Evolutionary conservation across 2,797 vertebrate genomes (phyloP).

Genomic region (Spea hammondii): DNA sequence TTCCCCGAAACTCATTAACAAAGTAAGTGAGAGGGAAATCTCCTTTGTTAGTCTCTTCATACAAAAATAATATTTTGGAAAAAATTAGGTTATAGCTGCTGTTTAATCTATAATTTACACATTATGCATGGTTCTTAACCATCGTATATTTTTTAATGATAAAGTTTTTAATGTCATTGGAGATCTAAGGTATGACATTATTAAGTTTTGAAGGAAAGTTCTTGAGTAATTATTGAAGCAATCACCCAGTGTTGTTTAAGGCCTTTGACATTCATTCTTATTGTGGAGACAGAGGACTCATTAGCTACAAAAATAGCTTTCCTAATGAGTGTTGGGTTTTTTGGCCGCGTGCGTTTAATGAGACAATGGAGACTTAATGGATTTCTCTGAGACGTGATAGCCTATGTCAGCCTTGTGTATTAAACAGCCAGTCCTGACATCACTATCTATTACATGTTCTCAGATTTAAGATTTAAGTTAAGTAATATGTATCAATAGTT

Average conservation of each 20-base stretch:
- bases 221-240: constrained; percentile 42
- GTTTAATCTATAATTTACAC: too few species aligned
- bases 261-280: constrained; percentile 49
- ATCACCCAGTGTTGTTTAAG: constrained; percentile 43
- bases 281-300: constrained; percentile 41
- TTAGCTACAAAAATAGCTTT: constrained; percentile 50
- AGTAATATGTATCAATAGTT: background rate
- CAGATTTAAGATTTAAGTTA: background rate
- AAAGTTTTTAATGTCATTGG: constrained; percentile 11
- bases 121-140: too few species aligned
- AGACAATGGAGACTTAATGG: constrained; percentile 50
- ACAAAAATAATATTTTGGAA: too few species aligned
- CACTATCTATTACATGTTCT: constrained; percentile 32
- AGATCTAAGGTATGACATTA: constrained; percentile 14
- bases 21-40: too few species aligned
- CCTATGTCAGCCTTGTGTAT: constrained; percentile 42
- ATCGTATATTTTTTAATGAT: too few species aligned
- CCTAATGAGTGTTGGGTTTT: constrained; percentile 51
- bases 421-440: constrained; percentile 19
- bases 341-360: constrained; percentile 48
- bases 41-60: too few species aligned
- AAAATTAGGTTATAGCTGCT: too few species aligned
- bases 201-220: constrained; percentile 46
- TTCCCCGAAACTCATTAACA: too few species aligned
- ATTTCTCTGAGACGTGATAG: constrained; percentile 42